Evolutionary conservation across 1,140 invertebrate genomes (phyloP).

Genomic region (Lasioglossum albipes): DNA sequence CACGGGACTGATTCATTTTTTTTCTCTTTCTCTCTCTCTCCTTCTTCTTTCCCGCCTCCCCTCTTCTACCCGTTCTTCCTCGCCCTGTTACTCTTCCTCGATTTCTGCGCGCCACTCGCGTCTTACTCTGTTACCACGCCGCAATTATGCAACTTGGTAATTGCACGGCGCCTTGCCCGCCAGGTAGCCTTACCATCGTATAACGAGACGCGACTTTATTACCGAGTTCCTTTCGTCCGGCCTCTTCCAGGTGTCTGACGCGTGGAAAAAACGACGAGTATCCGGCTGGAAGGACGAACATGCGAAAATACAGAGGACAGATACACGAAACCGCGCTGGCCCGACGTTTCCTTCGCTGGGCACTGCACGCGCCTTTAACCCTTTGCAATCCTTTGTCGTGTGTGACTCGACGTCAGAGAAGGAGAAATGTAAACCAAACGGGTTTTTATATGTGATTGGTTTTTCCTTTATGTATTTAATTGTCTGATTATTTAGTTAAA

Average conservation of each 20-base stretch:
- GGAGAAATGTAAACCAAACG: no score
- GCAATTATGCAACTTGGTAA: slow-evolving; percentile 75
- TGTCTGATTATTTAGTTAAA: no score
- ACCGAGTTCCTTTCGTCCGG: slow-evolving; percentile 49
- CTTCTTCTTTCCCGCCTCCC: slow-evolving; percentile 11
- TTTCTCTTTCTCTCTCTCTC: not conserved
- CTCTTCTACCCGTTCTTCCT: slow-evolving; percentile 13
- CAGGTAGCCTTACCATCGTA: slow-evolving; percentile 51
- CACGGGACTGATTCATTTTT: slow-evolving; percentile 62
- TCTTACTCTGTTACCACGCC: slow-evolving; percentile 59
- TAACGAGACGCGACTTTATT: slow-evolving; percentile 69
- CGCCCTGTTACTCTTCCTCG: not conserved
- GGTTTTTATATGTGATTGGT: no score
- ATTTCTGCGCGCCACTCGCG: not conserved
- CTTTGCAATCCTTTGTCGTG: no score
- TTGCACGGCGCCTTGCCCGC: slow-evolving; percentile 67
- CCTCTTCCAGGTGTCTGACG: slow-evolving; percentile 52
- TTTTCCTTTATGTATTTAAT: no score
- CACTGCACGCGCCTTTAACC: no score
- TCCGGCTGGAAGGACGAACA: not conserved
- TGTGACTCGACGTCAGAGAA: no score
- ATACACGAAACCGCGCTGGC: no score
- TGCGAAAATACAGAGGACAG: no score
- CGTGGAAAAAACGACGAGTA: slow-evolving; percentile 11
- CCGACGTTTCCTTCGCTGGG: no score